A percentile compares a stretch with the other conserved stretches of the same genome.
Evolutionary conservation across 2,797 vertebrate genomes (phyloP).

Genomic region (Crocodylus rhombifer): DNA sequence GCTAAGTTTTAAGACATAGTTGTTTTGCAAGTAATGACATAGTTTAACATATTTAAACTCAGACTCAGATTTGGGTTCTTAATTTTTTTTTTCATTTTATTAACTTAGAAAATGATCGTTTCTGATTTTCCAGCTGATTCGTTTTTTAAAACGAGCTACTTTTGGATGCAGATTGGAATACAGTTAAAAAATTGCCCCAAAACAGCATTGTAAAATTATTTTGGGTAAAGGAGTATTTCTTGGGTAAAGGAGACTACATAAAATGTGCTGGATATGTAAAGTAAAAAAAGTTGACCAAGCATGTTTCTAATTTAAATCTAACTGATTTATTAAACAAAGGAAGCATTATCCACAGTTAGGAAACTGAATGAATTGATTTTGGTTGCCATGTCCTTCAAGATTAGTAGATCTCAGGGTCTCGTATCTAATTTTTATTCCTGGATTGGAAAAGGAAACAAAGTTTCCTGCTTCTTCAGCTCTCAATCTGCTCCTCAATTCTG

Average conservation of each 20-base stretch:
- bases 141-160: not conserved
- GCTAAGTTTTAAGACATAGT: not conserved
- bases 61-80: not conserved
- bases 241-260: not conserved
- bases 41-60: not conserved
- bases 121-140: not conserved
- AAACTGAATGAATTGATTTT: not conserved
- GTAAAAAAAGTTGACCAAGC: not conserved
- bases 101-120: not conserved
- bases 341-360: not conserved
- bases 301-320: not conserved
- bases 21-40: not conserved
- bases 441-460: not conserved
- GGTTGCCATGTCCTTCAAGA: not conserved
- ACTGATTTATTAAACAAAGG: not conserved
- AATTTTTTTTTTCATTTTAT: not conserved
- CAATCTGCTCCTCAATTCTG: not conserved
- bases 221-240: not conserved
- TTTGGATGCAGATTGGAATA: not conserved
- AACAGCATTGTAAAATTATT: not conserved
- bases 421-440: not conserved
- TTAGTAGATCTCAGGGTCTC: not conserved
- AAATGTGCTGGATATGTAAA: not conserved
- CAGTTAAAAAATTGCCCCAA: constrained; percentile 4
- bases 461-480: not conserved